Base-by-base conservation (phyloP, 2,113 vertebrate species). In the Microtus pennsylvanicus region DNA sequence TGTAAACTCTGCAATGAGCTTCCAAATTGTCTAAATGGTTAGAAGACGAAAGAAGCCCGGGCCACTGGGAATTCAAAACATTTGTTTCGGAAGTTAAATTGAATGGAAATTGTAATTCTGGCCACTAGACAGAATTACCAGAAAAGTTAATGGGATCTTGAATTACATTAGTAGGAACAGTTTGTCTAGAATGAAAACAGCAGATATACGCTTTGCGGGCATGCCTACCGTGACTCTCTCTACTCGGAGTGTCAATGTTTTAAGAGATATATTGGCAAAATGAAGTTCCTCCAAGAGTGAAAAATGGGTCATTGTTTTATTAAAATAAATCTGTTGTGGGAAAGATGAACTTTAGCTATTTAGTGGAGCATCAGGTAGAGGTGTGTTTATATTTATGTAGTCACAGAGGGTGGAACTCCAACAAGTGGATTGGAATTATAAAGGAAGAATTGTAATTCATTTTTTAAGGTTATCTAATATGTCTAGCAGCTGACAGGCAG, bases 111-210 rank as follows among this genome's bases (percentile, higher is more conserved):
- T 91, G 30, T 76, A 89, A 96, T 76, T 93, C 52, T 87, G 72
- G 45, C 61, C 94, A 95, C 93, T 69, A 91, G 87, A 90, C 65
- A 94, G 85, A 95, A 81, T 94, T 96, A 80, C 89, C 91, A 82
- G 87, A 96, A 93, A 69, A 95, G 55, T 90, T 98, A 97, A 97
- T 91, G 82, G 95, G 87, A 95, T 82, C 91, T 95, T 93, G 86
- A 96, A 94, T 96, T 96, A 89, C 52, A 96, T 96, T 94, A 89
- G 92, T 83, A 96, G 87, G 67, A 95, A 89, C 90, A 95, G 85
- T 91, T 97, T 42, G 67, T 86, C 94, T 90, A 83, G 81, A 82
- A 90, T 94, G 89, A 94, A 89, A 94, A 95, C 58, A 77, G 65
- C 82, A 92, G 70, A 81, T 75, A 72, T 55, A 61, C n/a, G 77